These are phyloP conservation scores for Nomada fucata DNA, from an alignment of 2,888 invertebrate genomes.

Conservation along the genomic window DNA sequence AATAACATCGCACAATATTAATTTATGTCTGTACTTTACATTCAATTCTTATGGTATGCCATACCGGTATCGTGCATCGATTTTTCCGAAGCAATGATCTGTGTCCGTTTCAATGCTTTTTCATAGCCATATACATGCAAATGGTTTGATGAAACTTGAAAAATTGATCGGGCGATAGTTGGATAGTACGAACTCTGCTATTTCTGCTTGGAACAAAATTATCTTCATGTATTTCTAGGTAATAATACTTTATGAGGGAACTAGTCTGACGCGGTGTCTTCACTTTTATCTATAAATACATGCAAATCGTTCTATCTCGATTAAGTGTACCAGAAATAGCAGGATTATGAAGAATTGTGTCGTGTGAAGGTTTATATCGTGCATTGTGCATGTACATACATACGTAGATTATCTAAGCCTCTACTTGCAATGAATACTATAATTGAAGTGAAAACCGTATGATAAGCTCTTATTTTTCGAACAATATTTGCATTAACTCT, in stretches of 20 bases:
- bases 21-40: constrained; percentile 1
- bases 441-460: too few species aligned
- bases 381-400: constrained; percentile 4
- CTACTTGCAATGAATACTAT: not conserved
- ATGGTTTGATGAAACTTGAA: not conserved
- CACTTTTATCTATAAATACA: not conserved
- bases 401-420: not conserved
- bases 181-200: not conserved
- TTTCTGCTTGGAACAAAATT: not conserved
- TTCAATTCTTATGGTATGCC: constrained; percentile 10
- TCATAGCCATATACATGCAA: not conserved
- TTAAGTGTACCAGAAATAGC: not conserved
- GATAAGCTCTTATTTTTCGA: not conserved
- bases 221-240: not conserved
- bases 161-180: not conserved
- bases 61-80: not conserved
- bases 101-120: not conserved
- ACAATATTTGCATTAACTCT: not conserved
- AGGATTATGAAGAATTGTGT: not conserved
- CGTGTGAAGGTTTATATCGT: not conserved
- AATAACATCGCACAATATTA: not conserved
- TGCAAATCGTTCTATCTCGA: not conserved
- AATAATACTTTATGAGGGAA: not conserved
- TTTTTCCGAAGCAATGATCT: not conserved
- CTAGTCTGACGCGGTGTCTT: not conserved